phyloP scores from a whole-genome alignment of 2,888 invertebrate genomes.

The Artemia sinica region DNA sequence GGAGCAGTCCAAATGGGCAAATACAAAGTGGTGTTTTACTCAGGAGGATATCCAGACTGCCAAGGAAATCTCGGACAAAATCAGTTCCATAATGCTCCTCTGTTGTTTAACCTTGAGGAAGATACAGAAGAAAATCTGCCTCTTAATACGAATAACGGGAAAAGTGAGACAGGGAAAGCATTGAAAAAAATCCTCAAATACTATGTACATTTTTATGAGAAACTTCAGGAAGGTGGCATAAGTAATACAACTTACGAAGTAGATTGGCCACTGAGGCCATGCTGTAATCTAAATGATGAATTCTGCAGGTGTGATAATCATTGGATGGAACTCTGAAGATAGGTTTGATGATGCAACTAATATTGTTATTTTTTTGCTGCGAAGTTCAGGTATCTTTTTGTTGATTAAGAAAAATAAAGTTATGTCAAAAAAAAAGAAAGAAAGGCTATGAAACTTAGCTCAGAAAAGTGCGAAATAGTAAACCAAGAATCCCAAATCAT shows the following conservation, averaged over 20 bases:
- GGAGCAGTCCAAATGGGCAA: constrained; percentile 24
- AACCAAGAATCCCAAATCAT: too few relatives aligned
- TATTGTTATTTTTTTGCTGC: too few relatives aligned
- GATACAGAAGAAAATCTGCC: constrained; percentile 26
- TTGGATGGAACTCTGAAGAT: not conserved
- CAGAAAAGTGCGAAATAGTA: too few relatives aligned
- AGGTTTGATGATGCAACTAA: too few relatives aligned
- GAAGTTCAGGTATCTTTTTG: too few relatives aligned
- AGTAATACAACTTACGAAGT: constrained; percentile 21
- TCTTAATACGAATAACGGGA: constrained; percentile 14
- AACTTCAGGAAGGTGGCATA: constrained; percentile 21
- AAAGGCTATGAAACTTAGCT: too few relatives aligned
- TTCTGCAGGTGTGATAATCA: constrained; percentile 23
- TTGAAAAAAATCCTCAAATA: constrained; percentile 13
- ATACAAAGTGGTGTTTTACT: constrained; percentile 24
- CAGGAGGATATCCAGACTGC: constrained; percentile 24
- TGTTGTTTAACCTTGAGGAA: constrained; percentile 25
- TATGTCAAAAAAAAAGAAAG: too few relatives aligned
- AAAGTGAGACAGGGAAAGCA: constrained; percentile 2
- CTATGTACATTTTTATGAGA: constrained; percentile 16
- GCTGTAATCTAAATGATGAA: constrained; percentile 21
- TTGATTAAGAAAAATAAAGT: too few relatives aligned
- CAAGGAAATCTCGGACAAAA: constrained; percentile 19
- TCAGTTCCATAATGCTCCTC: constrained; percentile 24
- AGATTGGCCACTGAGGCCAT: constrained; percentile 20